Evolutionary conservation across 2,888 invertebrate species (phyloP).

Genomic region (Apocheima hispidaria): DNA sequence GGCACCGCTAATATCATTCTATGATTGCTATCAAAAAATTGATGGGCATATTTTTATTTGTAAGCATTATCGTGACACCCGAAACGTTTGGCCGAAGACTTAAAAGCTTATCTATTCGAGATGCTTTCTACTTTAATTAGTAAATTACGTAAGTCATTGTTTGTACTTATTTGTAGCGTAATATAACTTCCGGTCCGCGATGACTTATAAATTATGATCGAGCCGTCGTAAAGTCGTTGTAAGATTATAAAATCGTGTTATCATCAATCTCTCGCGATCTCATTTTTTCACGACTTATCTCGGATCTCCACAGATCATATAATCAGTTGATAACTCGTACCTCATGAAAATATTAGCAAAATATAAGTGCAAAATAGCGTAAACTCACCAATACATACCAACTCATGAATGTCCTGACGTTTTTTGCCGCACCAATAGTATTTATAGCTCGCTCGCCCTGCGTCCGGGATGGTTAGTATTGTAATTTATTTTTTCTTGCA

Average conservation of each 20-base stretch:
- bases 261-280: conserved; percentile 37
- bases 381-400: too few species aligned
- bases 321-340: too few species aligned
- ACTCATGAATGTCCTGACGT: too few species aligned
- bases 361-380: too few species aligned
- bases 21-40: conserved; percentile 70
- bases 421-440: too few species aligned
- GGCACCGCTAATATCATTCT: conserved; percentile 50
- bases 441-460: too few species aligned
- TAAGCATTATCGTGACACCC: conserved; percentile 64
- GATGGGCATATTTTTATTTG: conserved; percentile 68
- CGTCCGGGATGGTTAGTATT: too few species aligned
- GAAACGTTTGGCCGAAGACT: conserved; percentile 22
- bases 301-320: too few species aligned
- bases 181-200: conserved; percentile 29
- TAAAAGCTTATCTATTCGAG: conserved; percentile 44
- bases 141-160: conserved; percentile 56
- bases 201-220: conserved; percentile 34
- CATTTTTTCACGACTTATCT: conserved; percentile 38
- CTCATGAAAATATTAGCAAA: too few species aligned
- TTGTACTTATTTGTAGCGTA: conserved; percentile 32
- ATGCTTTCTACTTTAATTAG: conserved; percentile 72
- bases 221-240: conserved; percentile 15
- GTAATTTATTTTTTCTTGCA: too few species aligned
- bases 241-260: conserved; percentile 28